A percentile compares a stretch with the other conserved stretches of the same genome.
phyloP scores from a whole-genome alignment of 2,888 invertebrate genomes.

The Phortica magna region DNA sequence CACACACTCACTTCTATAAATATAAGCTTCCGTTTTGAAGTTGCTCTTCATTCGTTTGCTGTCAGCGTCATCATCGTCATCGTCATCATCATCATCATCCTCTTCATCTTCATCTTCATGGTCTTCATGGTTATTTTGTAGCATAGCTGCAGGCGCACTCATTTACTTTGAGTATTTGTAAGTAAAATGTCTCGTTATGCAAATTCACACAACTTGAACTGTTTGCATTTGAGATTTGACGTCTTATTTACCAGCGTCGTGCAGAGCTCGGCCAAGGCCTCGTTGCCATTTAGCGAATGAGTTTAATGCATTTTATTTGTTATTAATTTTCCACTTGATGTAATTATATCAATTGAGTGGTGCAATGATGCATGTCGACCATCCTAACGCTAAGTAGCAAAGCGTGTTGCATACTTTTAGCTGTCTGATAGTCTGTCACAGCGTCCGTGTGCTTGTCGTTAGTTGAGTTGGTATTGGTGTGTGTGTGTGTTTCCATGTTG shows the following conservation, averaged over 20 bases:
- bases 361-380: neutral
- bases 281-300: neutral
- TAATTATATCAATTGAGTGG: neutral
- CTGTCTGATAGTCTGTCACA: no score
- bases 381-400: conserved; percentile 4
- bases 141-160: neutral
- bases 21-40: conserved; percentile 35
- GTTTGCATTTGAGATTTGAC: neutral
- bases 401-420: conserved; percentile 6
- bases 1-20: conserved; percentile 38
- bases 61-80: no score
- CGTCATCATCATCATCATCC: neutral
- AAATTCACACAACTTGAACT: neutral
- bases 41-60: no score
- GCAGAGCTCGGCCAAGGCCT: neutral
- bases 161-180: neutral
- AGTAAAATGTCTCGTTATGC: neutral
- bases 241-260: neutral
- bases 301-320: conserved; percentile 17
- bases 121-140: conserved; percentile 8
- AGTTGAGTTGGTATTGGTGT: neutral
- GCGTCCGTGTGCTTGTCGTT: no score
- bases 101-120: neutral
- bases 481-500: neutral
- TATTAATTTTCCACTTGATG: neutral